A percentile compares a stretch with the other conserved stretches of the same genome.
These are phyloP conservation scores for Bungarus multicinctus DNA, from an alignment of 2,113 vertebrate genomes.

Conservation along the genomic window DNA sequence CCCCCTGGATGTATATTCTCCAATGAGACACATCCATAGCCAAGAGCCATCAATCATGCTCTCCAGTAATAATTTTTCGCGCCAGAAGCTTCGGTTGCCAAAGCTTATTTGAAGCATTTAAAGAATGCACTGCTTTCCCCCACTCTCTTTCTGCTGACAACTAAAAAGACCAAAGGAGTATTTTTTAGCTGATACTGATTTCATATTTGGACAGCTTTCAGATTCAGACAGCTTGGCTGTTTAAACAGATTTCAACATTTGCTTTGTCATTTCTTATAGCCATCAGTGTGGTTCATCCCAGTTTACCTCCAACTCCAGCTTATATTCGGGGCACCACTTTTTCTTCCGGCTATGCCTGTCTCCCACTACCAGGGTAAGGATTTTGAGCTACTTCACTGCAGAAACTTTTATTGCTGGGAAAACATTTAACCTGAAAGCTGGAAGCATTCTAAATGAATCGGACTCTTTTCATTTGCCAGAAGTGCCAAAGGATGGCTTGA, in stretches of 20 bases:
- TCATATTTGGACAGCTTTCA: not conserved
- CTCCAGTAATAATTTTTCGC: too few relatives aligned
- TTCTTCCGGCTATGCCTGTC: conserved; percentile 64
- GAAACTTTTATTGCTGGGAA: not conserved
- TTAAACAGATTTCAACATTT: not conserved
- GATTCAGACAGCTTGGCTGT: accelerated
- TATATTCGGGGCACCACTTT: conserved; percentile 64
- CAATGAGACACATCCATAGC: too few relatives aligned
- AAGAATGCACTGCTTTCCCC: too few relatives aligned
- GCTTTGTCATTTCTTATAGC: conserved; percentile 37
- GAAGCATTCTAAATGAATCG: not conserved
- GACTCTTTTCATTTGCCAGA: not conserved
- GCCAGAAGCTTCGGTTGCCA: too few relatives aligned
- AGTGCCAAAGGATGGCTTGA: not conserved
- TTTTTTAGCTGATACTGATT: not conserved
- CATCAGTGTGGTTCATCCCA: conserved; percentile 62
- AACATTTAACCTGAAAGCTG: not conserved
- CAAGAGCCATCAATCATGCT: too few relatives aligned
- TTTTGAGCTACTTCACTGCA: not conserved
- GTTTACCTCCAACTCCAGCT: conserved; percentile 48
- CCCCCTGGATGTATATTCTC: too few relatives aligned
- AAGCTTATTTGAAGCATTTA: too few relatives aligned
- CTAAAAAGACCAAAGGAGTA: too few relatives aligned
- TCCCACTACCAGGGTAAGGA: conserved; percentile 64
- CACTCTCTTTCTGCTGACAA: too few relatives aligned